Conservation (phyloP, 2,888 invertebrate species). For the Halocaridina rubra region DNA sequence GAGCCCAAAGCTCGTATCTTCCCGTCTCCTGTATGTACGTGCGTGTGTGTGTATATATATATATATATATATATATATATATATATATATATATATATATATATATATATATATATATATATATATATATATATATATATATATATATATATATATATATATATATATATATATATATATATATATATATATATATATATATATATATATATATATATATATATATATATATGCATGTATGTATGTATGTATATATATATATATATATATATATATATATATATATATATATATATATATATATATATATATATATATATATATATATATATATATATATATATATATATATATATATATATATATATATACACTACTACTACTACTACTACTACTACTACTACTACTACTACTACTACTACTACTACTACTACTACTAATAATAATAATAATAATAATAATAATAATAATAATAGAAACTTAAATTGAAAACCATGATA, state of each 20-base stretch:
- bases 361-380: too few relatives aligned
- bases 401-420: too few relatives aligned
- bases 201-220: neutral
- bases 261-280: neutral
- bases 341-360: neutral
- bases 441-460: too few relatives aligned
- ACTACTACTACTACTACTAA: too few relatives aligned
- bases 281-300: neutral
- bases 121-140: neutral
- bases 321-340: neutral
- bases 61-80: constrained; percentile 5
- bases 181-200: constrained; percentile 12
- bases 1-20: too few relatives aligned
- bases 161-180: neutral
- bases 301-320: neutral
- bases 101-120: neutral
- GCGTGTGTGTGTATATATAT: neutral
- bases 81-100: constrained; percentile 5
- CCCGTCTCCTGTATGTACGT: neutral
- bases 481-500: too few relatives aligned
- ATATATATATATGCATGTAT: neutral
- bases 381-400: too few relatives aligned
- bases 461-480: too few relatives aligned
- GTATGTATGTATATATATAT: neutral
- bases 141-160: neutral